Base-by-base conservation (phyloP, 37 sponge, comb jelly and placozoan genomes). In the Agelas oroides region DNA sequence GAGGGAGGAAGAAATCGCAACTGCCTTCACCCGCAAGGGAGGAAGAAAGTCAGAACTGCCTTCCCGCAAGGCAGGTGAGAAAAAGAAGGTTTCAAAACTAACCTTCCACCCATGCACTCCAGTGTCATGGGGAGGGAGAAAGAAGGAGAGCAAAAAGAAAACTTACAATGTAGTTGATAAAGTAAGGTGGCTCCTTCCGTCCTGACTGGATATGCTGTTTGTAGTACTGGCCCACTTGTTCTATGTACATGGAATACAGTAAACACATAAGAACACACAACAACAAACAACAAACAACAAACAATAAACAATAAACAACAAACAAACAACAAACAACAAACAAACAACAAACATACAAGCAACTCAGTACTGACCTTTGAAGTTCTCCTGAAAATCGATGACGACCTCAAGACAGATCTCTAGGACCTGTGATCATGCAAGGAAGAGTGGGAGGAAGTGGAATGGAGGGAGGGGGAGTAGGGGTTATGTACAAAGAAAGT, bases 141-240 rank as follows among this genome's bases (percentile, higher is more conserved):
- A 12, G 20, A 31, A 21, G 33, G 35, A 34, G 37, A 32, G 40
- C n/a, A n/a, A n/a, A 61, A 13, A 46, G 67, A 20, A 52, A 14
- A 38, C 87, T 71, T 53, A 92, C 89, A 37, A 93, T 86, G 75
- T 86, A 84, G 31, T 62, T 59, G 40, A 88, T 76, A 65, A 76
- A 93, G 65, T 70, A 78, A 30, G 85, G 90, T 5, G 81, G 78
- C 64, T 67, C 56, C 33, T 30, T 79, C 15, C 79, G 32, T 53
- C 62, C 56, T 1, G 37, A 35, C 36, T 24, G 59, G 11, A 58
- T 0, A 16, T 78, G 81, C 8, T 33, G 8, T 56, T 75, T 75
- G 76, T 58, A 75, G 34, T 75, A 75, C 46, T 31, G 21, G 23
- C 27, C 68, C 33, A 67, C 19, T 5, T 30, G 33, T 28, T 1